Evolutionary conservation across 2,888 invertebrate species (phyloP).

Genomic region (Tetrapedia diversipes): DNA sequence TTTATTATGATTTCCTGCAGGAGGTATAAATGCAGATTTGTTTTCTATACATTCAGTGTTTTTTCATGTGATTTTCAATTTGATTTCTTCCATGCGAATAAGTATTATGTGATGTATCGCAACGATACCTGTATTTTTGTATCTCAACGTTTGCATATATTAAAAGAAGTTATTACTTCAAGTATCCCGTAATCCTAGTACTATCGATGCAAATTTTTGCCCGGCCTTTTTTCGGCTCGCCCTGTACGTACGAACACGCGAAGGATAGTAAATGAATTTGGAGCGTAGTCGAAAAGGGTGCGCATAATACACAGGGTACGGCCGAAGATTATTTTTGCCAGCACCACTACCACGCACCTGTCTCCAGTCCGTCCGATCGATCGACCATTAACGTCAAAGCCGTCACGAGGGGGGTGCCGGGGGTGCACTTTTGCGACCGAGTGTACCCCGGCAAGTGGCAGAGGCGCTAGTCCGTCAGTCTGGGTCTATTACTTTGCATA

Average conservation of each 20-base stretch:
- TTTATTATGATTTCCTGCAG: no score
- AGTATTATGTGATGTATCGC: no score
- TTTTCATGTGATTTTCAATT: no score
- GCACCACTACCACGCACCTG: constrained; percentile 63
- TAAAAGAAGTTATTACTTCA: no score
- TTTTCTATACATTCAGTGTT: no score
- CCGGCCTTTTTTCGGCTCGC: no score
- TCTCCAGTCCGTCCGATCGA: constrained; percentile 65
- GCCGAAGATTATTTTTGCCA: constrained; percentile 68
- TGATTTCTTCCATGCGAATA: no score
- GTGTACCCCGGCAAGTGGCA: constrained; percentile 66
- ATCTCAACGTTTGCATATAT: no score
- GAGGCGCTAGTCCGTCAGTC: constrained; percentile 70
- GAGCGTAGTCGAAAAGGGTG: constrained; percentile 33
- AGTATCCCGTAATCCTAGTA: no score
- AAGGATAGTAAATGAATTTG: constrained; percentile 39
- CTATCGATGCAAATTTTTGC: no score
- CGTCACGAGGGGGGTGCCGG: constrained; percentile 40
- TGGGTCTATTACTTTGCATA: constrained; percentile 71
- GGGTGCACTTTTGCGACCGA: constrained; percentile 68
- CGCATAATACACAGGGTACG: constrained; percentile 32
- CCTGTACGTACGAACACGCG: not conserved
- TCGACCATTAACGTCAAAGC: constrained; percentile 73
- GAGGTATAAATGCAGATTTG: no score
- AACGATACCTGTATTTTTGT: no score